These are phyloP conservation scores for Tympanuchus pallidicinctus DNA, from an alignment of 2,113 vertebrate species.

Conservation along the genomic window DNA sequence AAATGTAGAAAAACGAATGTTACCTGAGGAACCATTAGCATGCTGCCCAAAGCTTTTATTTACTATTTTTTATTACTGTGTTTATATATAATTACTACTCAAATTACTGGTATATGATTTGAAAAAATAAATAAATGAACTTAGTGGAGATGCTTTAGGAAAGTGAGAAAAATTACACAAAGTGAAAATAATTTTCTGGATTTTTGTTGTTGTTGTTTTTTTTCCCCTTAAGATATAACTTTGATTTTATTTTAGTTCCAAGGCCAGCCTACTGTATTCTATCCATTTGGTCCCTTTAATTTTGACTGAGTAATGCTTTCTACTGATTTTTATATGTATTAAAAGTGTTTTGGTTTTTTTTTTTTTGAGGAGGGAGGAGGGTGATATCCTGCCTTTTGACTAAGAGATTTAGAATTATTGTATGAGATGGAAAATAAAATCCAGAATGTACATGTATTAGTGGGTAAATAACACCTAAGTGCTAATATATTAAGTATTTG, in stretches of 20 bases:
- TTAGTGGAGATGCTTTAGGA: background rate
- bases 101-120: background rate
- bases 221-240: background rate
- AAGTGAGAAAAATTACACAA: background rate
- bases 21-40: background rate
- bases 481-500: background rate
- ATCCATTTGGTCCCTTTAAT: background rate
- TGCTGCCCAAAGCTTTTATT: background rate
- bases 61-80: background rate
- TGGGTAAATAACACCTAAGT: background rate
- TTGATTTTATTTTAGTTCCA: background rate
- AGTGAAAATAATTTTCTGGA: background rate
- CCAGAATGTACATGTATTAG: background rate
- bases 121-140: background rate
- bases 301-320: background rate
- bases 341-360: background rate
- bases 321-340: background rate
- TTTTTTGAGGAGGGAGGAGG: no score
- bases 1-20: background rate
- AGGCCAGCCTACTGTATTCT: background rate
- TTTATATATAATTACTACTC: background rate
- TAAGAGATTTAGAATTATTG: background rate
- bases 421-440: background rate
- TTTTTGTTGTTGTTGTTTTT: background rate
- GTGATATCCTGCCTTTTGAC: background rate